Evolutionary conservation across 2,113 vertebrate genomes (phyloP), one percentile per base, ranked within the genome.

Genomic region (Vireo altiloquus): DNA sequence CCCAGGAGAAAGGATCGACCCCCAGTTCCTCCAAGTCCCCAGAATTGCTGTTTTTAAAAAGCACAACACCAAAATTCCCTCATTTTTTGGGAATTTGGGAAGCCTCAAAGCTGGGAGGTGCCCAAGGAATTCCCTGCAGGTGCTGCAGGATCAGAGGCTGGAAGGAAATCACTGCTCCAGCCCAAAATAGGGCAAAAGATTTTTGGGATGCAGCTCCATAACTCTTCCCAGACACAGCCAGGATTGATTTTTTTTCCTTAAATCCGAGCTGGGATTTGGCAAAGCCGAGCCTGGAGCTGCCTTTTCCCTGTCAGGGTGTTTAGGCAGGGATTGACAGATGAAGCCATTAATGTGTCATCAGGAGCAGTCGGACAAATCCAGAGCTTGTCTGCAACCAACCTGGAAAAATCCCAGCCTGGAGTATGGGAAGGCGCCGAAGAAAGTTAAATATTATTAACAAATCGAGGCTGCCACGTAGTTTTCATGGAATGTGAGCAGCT

Each of bases 401-500:
- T 95, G 91, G 90, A 87, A 94, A 91, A 90, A 89, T 90, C 95
- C 30, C 42, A 95, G 75, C 64, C 94, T 85, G 79, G 91, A 97
- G 97, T 95, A 82, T 66, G 80, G 92, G 96, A 91, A 95, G 97
- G 96, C 97, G 97, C 97, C 97, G 94, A 92, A 92, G 96, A 96
- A 96, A 97, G 97, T 97, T 97, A 97, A 97, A 97, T 96, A 97
- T 97, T 97, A 97, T 97, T 97, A 97, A 96, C 96, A 91, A 97
- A 97, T 97, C 96, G 85, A 91, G 97, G 93, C 94, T 94, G 96
- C 93, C 91, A 95, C 96, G 95, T 97, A 92, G 94, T 96, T 96
- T 89, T 95, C 89, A 95, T 97, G 95, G 97, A 97, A 97, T 97
- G 97, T 89, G 95, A 96, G 97, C 95, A 71, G 4, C 70, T 28